Base-by-base conservation (phyloP, 2,888 invertebrate genomes). In the Neocrepidodera transversa region DNA sequence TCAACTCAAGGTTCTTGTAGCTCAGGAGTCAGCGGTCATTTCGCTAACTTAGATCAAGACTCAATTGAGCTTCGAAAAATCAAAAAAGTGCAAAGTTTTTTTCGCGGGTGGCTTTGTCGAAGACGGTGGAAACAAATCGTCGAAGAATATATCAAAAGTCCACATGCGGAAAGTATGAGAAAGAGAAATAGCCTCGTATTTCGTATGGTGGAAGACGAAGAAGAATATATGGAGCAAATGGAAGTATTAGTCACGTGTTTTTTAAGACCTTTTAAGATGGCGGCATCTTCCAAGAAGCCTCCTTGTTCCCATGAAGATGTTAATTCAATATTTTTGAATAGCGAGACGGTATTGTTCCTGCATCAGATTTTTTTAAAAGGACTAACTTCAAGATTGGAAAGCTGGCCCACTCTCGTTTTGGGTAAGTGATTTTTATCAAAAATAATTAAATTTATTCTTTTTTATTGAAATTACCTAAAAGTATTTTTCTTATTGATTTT, bases 331-430 rank as follows among this genome's bases (percentile, higher is more conserved):
- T 95, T 95, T 81, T 83, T 95, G 65, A 95, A 95, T 81, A 92
- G 92, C 74, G 95, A 95, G 81, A 95, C 95, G 0, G 89, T 95
- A 56, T 82, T 95, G 70, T 95, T 95, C 81, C 84, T 95, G 18
- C 95, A 95, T 79, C 95, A 95, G 82, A 95, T 95, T 73, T 95
- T 95, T 81, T 86, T 95, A 74, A 95, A 95, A 79, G 95, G 95
- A 1, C 85, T 95, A 42, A 93, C 92, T 3, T 93, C 94, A 0
- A 84, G 95, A 58, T 89, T 95, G 86, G 95, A 95, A 78, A 92
- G 90, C 62, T 95, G 95, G 95, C 95, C 95, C 38, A 95, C 95
- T 4, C 84, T 95, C 65, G 94, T 95, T 63, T 83, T 95, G 80
- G 94, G 94, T 93, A 82, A 84, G 79, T 66, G n/a, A 3, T 17